Evolutionary conservation across 2,113 vertebrate species (phyloP), one percentile per base, ranked within the genome.

Genomic region (Bostrychus sinensis): DNA sequence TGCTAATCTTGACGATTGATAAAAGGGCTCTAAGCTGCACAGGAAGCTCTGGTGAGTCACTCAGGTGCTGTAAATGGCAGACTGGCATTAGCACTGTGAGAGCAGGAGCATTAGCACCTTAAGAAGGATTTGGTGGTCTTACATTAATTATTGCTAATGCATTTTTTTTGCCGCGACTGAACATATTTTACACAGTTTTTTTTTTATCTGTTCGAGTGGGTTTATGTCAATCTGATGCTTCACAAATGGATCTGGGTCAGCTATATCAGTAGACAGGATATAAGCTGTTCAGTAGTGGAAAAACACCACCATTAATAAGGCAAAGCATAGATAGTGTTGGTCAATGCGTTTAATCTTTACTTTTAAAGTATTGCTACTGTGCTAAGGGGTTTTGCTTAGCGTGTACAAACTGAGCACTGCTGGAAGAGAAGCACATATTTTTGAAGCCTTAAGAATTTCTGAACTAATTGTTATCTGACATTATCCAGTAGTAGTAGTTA

Each of bases 1-100:
- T 50, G 1, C 62, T 85, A 81, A 86, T 85, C 67, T 78, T 28
- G 37, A 26, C 19, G n/a, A 66, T 66, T 77, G 85, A 85, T 75
- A 25, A 67, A 79, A 84, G 74, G 54, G 28, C 37, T 55, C 66
- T 72, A 38, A 57, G 43, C 69, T 43, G 28, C 50, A 56, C 67
- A 58, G 72, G 66, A 75, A 65, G 75, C 70, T 53, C 19, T 22
- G 25, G 36, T 59, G 65, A 80, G 51, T 79, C 75, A 73, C 62
- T 62, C 80, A 57, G 64, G 67, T 77, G 59, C 75, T 70, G 71
- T 38, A 59, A 58, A 68, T 26, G 64, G 60, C 55, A 67, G 37
- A 26, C 62, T 20, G 10, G 66, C 65, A 77, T 86, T 77, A 71
- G 34, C 16, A 32, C 56, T 56, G 51, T 63, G 57, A 69, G 73